Conservation (phyloP, 2,888 invertebrate species). For the Resseliella maxima region DNA sequence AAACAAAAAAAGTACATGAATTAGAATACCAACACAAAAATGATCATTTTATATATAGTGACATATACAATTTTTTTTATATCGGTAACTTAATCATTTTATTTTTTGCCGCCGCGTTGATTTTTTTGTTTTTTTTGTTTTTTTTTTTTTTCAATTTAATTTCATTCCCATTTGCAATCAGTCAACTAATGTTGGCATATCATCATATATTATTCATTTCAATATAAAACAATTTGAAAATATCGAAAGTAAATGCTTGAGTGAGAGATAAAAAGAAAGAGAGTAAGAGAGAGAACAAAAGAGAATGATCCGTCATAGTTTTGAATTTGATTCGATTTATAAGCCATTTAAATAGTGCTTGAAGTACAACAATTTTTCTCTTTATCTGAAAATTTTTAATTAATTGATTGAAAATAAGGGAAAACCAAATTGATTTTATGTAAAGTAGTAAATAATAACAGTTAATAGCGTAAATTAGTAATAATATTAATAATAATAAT, state of each 20-base stretch:
- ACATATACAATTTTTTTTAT: too few species aligned
- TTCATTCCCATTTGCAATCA: background rate
- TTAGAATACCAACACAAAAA: background rate
- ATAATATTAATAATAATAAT: background rate
- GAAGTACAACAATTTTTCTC: conserved; percentile 1
- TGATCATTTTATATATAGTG: background rate
- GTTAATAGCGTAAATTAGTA: background rate
- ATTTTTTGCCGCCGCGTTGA: background rate
- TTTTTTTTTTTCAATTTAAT: background rate
- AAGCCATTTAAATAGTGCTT: conserved; percentile 2
- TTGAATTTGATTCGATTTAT: conserved; percentile 16
- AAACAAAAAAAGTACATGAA: background rate
- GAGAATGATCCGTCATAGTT: background rate
- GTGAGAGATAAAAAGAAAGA: background rate
- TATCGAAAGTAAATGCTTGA: background rate
- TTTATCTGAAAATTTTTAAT: background rate
- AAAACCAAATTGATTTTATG: conserved; percentile 2
- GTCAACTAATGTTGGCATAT: background rate
- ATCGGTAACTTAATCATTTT: too few species aligned
- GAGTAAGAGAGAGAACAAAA: background rate
- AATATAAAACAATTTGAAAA: background rate
- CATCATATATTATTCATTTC: background rate
- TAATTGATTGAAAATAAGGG: background rate
- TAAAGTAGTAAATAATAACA: conserved; percentile 14
- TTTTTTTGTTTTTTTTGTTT: background rate